Evolutionary conservation across 2,113 vertebrate species (phyloP), one percentile per base, ranked within the genome.

Genomic region (Cyprinus carpio): DNA sequence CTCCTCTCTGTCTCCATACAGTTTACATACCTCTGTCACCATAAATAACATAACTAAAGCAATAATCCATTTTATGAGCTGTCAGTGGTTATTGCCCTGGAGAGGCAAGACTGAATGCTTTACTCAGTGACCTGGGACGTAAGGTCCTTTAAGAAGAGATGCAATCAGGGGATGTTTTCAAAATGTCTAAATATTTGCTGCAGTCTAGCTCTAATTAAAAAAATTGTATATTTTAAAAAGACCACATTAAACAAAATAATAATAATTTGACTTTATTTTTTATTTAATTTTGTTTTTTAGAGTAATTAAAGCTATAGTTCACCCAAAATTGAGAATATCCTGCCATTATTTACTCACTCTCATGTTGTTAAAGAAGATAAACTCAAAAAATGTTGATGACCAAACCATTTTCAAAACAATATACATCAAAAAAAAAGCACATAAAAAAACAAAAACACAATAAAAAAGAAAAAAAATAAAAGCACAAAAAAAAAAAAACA

Each of bases 1-100:
- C 51, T 72, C 27, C 29, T 84, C 81, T 79, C 58, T 46, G 62
- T 78, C 77, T 83, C 81, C 46, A 56, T 67, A 84, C 25, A 84
- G 81, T 86, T 91, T 79, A 84, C 88, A 89, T 88, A 84, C 75
- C 82, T 88, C 46, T 72, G 79, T 84, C 56, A 84, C 72, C 74
- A 84, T 89, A 84, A 87, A 88, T 88, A 84, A 87, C 71, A 86
- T 56, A 49, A 72, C 84, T 86, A 60, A 86, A 86, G 81, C 86
- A 89, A 76, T 89, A 87, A 87, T 86, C 76, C 86, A 86, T 84
- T 87, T 89, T 87, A 87, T 87, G 86, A 83, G 81, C 58, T 89
- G 88, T 89, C 84, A 81, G 84, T 90, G 65, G 81, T 81, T 87
- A 89, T 90, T 87, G 74, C 86, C 74, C 67, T 54, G 29, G 88